Evolutionary conservation across 2,888 invertebrate species (phyloP), one percentile per base, ranked within the genome.

Genomic region (Strigamia transsilvanica): DNA sequence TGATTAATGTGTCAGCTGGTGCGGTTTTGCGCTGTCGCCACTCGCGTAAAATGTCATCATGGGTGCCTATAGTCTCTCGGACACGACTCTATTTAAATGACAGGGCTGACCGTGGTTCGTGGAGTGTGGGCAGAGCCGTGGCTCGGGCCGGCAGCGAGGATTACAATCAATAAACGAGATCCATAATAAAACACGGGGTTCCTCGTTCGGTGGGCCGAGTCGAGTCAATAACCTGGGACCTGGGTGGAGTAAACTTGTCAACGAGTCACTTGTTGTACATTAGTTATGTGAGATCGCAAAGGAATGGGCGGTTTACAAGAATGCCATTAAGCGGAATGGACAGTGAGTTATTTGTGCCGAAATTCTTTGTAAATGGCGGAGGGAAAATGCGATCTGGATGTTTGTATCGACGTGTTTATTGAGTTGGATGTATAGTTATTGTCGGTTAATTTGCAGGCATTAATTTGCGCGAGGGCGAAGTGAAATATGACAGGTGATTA

Each of bases 1-100:
- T 73, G 73, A 73, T 73, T 73, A 73, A 73, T 73, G 73, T 73
- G 73, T 73, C 73, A 73, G 73, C 73, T 73, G 73, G 73, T 73
- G 73, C 27, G 73, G 73, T 73, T 73, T 73, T 73, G 73, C 27
- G 12, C 73, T 73, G 73, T 73, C 73, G 73, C 27, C 32, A 73
- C 32, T 73, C 73, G 73, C 27, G 73, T 32, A 73, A 13, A 27
- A 73, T 73, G 73, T 73, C 73, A 73, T 13, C 3, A 73, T n/a
- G 73, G 61, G 18, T 18, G 18, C 32, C 73, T 13, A 2, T 4
- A 66, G 73, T 73, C 27, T 73, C 73, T 73, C 27, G 73, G 73
- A 73, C 73, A 73, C 32, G 73, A 27, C 73, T 73, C 73, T 73
- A 73, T 73, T 73, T 73, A 73, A 73, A 73, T 73, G 73, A 73